phyloP scores from a whole-genome alignment of 2,888 invertebrate genomes.

The Eristalis intricaria region DNA sequence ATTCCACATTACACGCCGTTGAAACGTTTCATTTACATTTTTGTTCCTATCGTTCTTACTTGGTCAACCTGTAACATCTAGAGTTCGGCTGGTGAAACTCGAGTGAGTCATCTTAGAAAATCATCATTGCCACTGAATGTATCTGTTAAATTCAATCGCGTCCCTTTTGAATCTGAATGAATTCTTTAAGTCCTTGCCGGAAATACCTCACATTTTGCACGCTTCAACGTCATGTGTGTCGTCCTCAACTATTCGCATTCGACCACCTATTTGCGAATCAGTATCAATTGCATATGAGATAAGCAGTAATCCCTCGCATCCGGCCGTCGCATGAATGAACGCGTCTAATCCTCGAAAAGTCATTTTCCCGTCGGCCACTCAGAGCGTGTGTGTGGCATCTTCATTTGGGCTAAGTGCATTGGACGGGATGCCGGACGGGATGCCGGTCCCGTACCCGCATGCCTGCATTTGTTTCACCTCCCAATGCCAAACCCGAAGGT shows the following conservation, averaged over 20 bases:
- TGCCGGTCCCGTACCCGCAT: background rate
- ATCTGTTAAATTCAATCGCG: too few relatives aligned
- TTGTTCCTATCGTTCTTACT: too few relatives aligned
- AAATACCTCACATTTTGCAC: background rate
- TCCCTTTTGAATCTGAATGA: too few relatives aligned
- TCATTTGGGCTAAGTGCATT: constrained; percentile 5
- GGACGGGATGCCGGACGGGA: background rate
- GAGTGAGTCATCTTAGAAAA: too few relatives aligned
- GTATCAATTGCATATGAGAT: background rate
- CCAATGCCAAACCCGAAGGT: background rate
- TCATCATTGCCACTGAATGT: too few relatives aligned
- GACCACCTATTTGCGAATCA: background rate
- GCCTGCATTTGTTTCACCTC: background rate
- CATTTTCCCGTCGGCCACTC: background rate
- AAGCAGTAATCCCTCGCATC: background rate
- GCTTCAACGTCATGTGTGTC: background rate
- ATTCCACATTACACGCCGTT: too few relatives aligned
- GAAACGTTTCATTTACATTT: too few relatives aligned
- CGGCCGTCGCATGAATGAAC: background rate
- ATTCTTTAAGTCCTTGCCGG: too few relatives aligned
- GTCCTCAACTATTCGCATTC: background rate
- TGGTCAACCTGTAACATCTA: too few relatives aligned
- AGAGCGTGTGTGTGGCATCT: background rate
- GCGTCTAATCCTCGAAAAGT: background rate
- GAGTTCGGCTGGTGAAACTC: too few relatives aligned